phyloP scores from a whole-genome alignment of 2,113 vertebrate species.

The Ammospiza caudacuta region DNA sequence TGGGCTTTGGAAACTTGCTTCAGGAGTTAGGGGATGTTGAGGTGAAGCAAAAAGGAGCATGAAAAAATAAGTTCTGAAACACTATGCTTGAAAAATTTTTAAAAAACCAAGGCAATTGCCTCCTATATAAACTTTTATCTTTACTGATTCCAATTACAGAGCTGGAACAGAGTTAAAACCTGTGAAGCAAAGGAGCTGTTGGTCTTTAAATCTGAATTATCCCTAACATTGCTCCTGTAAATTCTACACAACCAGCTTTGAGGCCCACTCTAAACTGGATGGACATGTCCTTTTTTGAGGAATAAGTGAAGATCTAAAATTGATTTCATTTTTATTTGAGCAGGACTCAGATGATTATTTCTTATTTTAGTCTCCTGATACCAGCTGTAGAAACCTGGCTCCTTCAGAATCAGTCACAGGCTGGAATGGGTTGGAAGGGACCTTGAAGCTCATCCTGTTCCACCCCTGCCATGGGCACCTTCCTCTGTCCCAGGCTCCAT shows the following conservation, averaged over 20 bases:
- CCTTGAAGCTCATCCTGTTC: background rate
- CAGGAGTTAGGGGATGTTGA: background rate
- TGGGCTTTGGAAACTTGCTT: background rate
- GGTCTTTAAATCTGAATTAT: background rate
- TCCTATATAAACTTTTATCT: background rate
- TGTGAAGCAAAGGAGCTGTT: background rate
- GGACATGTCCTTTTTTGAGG: fast-evolving
- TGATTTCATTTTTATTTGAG: background rate
- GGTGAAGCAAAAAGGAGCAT: background rate
- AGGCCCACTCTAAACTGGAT: background rate
- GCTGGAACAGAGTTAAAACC: background rate
- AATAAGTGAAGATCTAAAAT: background rate
- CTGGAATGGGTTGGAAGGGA: background rate
- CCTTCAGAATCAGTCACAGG: background rate
- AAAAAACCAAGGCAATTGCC: background rate
- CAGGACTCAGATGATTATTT: background rate
- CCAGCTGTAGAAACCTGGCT: background rate
- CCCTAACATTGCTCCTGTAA: background rate
- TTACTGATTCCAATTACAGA: background rate
- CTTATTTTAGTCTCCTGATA: background rate
- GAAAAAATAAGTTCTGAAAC: background rate
- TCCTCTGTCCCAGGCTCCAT: fast-evolving
- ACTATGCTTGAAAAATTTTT: fast-evolving
- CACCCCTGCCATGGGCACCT: background rate
- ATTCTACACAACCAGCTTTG: background rate